Evolutionary conservation across 2,888 invertebrate genomes (phyloP).

Genomic region (Drosophila subsilvestris): DNA sequence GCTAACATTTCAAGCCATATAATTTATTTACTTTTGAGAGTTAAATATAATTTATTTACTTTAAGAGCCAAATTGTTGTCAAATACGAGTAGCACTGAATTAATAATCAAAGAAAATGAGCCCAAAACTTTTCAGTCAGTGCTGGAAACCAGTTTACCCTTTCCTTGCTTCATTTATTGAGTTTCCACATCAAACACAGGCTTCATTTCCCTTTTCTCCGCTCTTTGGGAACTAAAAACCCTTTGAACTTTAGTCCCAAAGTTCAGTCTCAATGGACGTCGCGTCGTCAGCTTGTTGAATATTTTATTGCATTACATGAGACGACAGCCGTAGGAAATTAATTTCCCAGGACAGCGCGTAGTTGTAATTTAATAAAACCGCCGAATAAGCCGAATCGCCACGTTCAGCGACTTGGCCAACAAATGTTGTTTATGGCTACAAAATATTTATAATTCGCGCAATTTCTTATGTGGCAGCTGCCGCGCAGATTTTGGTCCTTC

Average conservation of each 20-base stretch:
- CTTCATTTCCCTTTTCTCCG: slow-evolving; percentile 1
- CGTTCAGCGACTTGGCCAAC: slow-evolving; percentile 38
- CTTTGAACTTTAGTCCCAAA: slow-evolving; percentile 13
- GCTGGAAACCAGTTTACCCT: background rate
- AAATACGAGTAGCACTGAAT: no score
- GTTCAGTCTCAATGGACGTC: background rate
- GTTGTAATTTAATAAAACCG: slow-evolving; percentile 69
- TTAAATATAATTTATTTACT: background rate
- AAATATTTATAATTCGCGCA: slow-evolving; percentile 71
- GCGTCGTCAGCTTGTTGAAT: slow-evolving; percentile 24
- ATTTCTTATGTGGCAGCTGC: slow-evolving; percentile 57
- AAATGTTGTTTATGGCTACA: slow-evolving; percentile 72
- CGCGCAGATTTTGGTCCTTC: slow-evolving; percentile 9
- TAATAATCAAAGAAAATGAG: background rate
- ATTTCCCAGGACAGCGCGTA: slow-evolving; percentile 48
- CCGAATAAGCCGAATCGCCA: slow-evolving; percentile 26
- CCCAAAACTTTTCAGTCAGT: background rate
- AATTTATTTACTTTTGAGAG: background rate
- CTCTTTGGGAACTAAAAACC: background rate
- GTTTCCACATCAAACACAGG: background rate
- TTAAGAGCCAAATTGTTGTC: no score
- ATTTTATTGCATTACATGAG: slow-evolving; percentile 60
- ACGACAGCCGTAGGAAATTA: slow-evolving; percentile 51
- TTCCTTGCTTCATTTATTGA: slow-evolving; percentile 1
- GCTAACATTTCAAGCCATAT: background rate